phyloP scores from a whole-genome alignment of 2,888 invertebrate species.

The Meandrusa payeni region DNA sequence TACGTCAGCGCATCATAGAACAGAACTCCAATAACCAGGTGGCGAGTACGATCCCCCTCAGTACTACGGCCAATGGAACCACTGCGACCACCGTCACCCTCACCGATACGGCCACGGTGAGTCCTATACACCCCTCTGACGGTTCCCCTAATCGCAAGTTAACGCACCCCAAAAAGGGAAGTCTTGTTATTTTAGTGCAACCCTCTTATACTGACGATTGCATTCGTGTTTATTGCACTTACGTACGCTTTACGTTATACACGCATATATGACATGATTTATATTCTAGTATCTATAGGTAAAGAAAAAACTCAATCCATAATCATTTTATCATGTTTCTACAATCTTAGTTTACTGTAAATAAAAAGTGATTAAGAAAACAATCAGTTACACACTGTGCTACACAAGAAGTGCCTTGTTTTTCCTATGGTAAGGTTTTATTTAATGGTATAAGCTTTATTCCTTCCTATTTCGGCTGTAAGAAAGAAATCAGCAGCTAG shows the following conservation, averaged over 20 bases:
- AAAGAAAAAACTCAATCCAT: too few species aligned
- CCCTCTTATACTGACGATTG: constrained; percentile 20
- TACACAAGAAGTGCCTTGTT: too few species aligned
- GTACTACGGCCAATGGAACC: constrained; percentile 57
- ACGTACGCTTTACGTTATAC: constrained; percentile 20
- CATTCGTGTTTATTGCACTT: constrained; percentile 16
- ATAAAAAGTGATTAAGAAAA: too few species aligned
- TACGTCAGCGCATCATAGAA: constrained; percentile 90
- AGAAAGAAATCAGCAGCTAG: neutral
- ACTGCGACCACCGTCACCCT: constrained; percentile 76
- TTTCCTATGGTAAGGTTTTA: too few species aligned
- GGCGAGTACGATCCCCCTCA: constrained; percentile 41
- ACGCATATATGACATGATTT: neutral
- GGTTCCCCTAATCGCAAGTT: constrained; percentile 66
- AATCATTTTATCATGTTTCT: too few species aligned
- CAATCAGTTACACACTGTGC: too few species aligned
- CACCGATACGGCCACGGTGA: constrained; percentile 79
- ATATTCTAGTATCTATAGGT: too few species aligned
- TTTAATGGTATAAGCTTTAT: neutral
- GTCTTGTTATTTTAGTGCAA: constrained; percentile 58
- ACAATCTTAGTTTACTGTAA: too few species aligned
- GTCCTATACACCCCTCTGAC: constrained; percentile 70
- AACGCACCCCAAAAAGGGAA: constrained; percentile 65
- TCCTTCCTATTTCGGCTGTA: neutral
- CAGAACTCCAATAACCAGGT: constrained; percentile 80